Evolutionary conservation across 2,888 invertebrate species (phyloP), one percentile per base, ranked within the genome.

Genomic region (Meteorus cinctellus): DNA sequence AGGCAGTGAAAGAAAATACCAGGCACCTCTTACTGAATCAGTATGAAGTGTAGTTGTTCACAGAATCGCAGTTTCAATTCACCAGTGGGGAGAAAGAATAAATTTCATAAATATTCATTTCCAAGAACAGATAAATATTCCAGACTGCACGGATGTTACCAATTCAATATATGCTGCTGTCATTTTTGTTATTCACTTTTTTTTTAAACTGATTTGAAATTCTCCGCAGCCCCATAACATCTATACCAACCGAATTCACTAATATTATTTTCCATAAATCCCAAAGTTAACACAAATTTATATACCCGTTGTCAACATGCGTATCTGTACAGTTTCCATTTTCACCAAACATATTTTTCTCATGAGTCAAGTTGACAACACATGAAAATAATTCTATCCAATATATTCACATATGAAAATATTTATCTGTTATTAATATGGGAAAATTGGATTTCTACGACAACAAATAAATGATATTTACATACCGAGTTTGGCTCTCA

Each of bases 401-500:
- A 48, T 48, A 4, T 48, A 48, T 48, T 2, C 4, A 5, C 2
- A n/a, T 16, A n/a, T 48, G 4, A 2, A 4, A n/a, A 48, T 4
- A 16, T 4, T 2, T 4, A 48, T 48, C 6, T n/a, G n/a, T 48
- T 16, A 5, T 48, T n/a, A n/a, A 48, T n/a, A n/a, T 4, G 4
- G n/a, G 16, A n/a, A n/a, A 55, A 55, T n/a, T 8, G 19, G 6
- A 55, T 55, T 16, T 48, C 14, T 48, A 5, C 4, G 14, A 48
- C n/a, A 48, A 31, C 14, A 3, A 27, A 14, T 1, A 19, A 62
- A 6, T 69, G 55, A 59, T 29, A 75, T 73, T 76, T 60, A 83
- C 90, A 89, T 90, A 96, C 96, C 96, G 84, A 98, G 93, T 92
- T 97, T 97, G 80, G 96, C 97, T 92, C 96, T 96, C 92, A 97